Evolutionary conservation across 2,888 invertebrate species (phyloP), one percentile per base, ranked within the genome.

Genomic region (Oscheius sp.): DNA sequence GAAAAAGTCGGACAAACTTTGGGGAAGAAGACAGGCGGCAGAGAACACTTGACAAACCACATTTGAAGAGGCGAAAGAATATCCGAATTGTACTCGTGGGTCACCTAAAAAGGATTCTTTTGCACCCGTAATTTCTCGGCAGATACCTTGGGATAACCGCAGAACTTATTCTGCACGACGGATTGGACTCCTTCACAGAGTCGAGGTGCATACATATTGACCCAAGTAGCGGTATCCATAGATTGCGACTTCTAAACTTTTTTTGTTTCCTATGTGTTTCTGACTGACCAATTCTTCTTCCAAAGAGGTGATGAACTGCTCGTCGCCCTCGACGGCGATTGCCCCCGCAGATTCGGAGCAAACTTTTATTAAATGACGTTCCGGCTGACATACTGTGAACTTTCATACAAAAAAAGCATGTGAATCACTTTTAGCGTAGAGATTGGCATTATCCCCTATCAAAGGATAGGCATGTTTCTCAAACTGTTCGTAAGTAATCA

Each of bases 31-130:
- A 79, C 69, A 16, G 72, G 53, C 18, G 86, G 85, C 5, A 87
- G 79, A 7, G 75, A 73, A 7, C 74, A 73, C 56, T 84, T 83
- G 9, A 86, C 68, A 68, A 77, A 79, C 72, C 79, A 83, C 80
- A 86, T 79, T 77, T 86, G 84, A 16, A 84, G 72, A 5, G 84
- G 82, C 0, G 85, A 76, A 21, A 87, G 78, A 64, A 86, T 80
- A 64, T 81, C 81, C 9, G 86, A 86, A 0, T 77, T 71, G 63
- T 74, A 77, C 49, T 75, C 76, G 1, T 71, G 49, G 12, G 56
- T 53, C 16, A 46, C 29, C 81, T 81, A 69, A 27, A 77, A 35
- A 3, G 21, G 41, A 23, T 1, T n/a, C n/a, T n/a, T n/a, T n/a
- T n/a, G n/a, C n/a, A 21, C 21, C 16, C 6, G 21, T 21, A 13